Conservation (phyloP, 1,140 invertebrate genomes). For the Procambarus clarkii region DNA sequence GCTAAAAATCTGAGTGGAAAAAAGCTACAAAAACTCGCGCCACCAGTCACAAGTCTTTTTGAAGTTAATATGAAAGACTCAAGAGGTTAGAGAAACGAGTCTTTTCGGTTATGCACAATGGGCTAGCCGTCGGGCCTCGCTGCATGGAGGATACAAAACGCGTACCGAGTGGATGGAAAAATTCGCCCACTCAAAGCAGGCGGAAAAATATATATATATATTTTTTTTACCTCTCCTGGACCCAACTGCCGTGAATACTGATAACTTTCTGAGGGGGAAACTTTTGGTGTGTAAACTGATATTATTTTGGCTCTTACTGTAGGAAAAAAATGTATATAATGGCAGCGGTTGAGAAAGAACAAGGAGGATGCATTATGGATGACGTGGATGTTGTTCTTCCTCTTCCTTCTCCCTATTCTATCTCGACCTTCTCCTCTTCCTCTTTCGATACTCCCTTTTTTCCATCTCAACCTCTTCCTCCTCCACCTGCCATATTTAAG, state of each 20-base stretch:
- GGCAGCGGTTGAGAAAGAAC: background rate
- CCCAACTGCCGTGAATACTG: background rate
- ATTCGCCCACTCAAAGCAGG: background rate
- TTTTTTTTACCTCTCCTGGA: background rate
- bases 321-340: background rate
- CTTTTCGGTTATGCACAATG: constrained; percentile 2
- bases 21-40: background rate
- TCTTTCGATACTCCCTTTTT: too few species aligned
- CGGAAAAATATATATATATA: background rate
- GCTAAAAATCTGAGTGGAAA: too few species aligned
- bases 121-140: background rate
- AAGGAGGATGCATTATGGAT: constrained; percentile 6
- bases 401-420: too few species aligned
- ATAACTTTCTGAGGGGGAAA: too few species aligned
- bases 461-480: background rate
- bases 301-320: background rate
- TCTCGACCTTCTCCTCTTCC: too few species aligned
- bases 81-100: constrained; percentile 1
- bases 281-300: too few species aligned
- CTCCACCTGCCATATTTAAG: background rate
- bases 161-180: background rate
- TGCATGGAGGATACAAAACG: background rate
- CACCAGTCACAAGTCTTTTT: background rate
- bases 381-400: background rate
- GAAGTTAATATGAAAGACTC: background rate